A percentile compares a stretch with the other conserved stretches of the same genome.
phyloP scores from a whole-genome alignment of 2,113 vertebrate species.

The Phalacrocorax carbo region DNA sequence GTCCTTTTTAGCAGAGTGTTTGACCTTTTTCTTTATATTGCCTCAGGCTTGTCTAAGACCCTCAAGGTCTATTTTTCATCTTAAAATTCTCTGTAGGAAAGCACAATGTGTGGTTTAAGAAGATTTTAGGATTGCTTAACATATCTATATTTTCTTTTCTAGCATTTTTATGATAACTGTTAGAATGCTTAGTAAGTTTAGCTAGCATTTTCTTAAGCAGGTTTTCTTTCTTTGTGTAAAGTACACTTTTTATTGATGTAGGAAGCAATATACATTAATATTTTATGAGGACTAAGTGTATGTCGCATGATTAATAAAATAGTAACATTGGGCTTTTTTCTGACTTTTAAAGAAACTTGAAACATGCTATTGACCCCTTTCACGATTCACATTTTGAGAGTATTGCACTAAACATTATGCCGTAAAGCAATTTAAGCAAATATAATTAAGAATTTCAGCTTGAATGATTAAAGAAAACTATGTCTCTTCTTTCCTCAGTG shows the following conservation, averaged over 20 bases:
- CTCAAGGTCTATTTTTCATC: constrained; percentile 85
- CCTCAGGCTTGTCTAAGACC: constrained; percentile 85
- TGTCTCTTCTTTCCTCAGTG: not conserved
- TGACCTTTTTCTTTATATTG: constrained; percentile 91
- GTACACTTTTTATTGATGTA: constrained; percentile 62
- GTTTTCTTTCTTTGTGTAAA: constrained; percentile 65
- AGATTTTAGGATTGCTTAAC: constrained; percentile 73
- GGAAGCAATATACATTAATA: constrained; percentile 67
- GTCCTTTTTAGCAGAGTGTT: constrained; percentile 85
- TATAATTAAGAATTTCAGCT: constrained; percentile 40
- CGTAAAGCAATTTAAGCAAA: constrained; percentile 39
- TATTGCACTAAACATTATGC: not conserved
- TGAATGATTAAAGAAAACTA: constrained; percentile 25
- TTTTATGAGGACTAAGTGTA: constrained; percentile 73
- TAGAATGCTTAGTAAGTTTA: constrained; percentile 52
- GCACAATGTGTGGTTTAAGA: constrained; percentile 74
- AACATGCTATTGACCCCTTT: constrained; percentile 49
- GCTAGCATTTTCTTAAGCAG: constrained; percentile 62
- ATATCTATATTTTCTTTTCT: constrained; percentile 58
- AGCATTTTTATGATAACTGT: constrained; percentile 65
- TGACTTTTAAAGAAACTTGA: constrained; percentile 62
- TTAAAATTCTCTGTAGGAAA: constrained; percentile 82
- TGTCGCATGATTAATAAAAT: constrained; percentile 62
- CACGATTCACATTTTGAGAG: not conserved
- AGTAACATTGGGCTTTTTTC: not conserved